A percentile compares a stretch with the other conserved stretches of the same genome.
These are phyloP conservation scores for Pantherophis vulpinus DNA, from an alignment of 2,797 vertebrate species.

Conservation along the genomic window DNA sequence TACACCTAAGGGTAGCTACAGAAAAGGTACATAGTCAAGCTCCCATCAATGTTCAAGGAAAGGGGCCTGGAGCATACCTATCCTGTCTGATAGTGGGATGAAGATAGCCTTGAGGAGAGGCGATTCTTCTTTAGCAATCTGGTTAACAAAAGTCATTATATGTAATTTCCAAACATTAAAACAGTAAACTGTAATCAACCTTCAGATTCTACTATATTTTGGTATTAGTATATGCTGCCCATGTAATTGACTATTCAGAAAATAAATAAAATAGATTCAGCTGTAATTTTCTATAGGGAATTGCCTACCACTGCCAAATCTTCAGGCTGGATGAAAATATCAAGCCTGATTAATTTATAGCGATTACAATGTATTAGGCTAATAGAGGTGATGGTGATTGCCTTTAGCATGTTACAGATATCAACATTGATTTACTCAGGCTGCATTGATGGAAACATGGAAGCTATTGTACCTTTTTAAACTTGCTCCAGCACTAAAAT, in stretches of 20 bases:
- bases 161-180: not conserved
- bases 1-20: not conserved
- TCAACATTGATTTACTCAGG: slow-evolving; percentile 10
- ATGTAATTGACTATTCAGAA: not conserved
- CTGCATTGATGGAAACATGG: not conserved
- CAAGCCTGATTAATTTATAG: slow-evolving; percentile 8
- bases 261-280: not conserved
- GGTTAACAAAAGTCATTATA: not conserved
- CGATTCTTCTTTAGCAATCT: not conserved
- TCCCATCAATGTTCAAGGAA: not conserved
- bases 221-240: slow-evolving; percentile 8
- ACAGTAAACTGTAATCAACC: not conserved
- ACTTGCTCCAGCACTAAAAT: not conserved
- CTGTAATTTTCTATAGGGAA: not conserved
- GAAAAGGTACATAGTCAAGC: not conserved
- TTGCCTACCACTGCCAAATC: slow-evolving; percentile 11
- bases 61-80: not conserved
- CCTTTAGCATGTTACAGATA: slow-evolving; percentile 21
- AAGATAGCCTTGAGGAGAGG: not conserved
- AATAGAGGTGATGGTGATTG: slow-evolving; percentile 26
- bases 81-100: not conserved
- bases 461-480: not conserved
- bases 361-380: slow-evolving; percentile 19
- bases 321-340: slow-evolving; percentile 19
- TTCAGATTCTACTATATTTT: not conserved